phyloP scores from a whole-genome alignment of 1,140 invertebrate species.

The Drosophila ananassae region DNA sequence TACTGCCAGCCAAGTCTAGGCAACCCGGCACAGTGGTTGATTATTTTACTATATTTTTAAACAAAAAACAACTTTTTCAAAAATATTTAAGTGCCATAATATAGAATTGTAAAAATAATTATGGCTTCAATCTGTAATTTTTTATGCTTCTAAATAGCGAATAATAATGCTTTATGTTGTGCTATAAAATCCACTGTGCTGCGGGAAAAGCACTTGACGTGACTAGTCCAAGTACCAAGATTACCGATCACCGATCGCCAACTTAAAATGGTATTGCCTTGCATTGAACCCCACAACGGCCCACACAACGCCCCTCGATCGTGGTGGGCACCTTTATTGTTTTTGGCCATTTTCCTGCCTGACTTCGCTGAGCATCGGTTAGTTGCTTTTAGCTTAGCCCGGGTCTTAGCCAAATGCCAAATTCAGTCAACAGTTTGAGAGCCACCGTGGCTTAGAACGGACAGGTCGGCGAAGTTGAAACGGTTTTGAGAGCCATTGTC shows the following conservation, averaged over 20 bases:
- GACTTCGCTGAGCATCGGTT: conserved; percentile 6
- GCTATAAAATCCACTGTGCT: conserved; percentile 16
- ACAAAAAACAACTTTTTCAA: neutral
- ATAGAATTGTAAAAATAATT: neutral
- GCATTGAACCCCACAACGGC: conserved; percentile 36
- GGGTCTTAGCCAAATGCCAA: conserved; percentile 56
- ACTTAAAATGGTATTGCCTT: conserved; percentile 51
- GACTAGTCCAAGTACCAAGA: conserved; percentile 23
- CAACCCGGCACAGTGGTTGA: conserved; percentile 44
- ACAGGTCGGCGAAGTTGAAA: conserved; percentile 69
- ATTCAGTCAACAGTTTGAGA: conserved; percentile 62
- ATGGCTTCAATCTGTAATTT: neutral
- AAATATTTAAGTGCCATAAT: neutral
- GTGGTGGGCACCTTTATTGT: conserved; percentile 29
- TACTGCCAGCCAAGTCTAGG: conserved; percentile 10
- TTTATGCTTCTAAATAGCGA: neutral
- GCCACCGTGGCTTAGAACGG: conserved; percentile 52
- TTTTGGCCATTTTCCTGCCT: conserved; percentile 29
- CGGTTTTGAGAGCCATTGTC: conserved; percentile 40
- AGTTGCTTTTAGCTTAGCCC: conserved; percentile 9
- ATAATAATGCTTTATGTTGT: neutral
- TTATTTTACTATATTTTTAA: neutral
- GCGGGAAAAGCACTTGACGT: conserved; percentile 43
- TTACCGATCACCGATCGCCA: conserved; percentile 28
- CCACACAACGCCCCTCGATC: conserved; percentile 38